phyloP scores from a whole-genome alignment of 23 tunicate species.

The Phallusia fumigata region DNA sequence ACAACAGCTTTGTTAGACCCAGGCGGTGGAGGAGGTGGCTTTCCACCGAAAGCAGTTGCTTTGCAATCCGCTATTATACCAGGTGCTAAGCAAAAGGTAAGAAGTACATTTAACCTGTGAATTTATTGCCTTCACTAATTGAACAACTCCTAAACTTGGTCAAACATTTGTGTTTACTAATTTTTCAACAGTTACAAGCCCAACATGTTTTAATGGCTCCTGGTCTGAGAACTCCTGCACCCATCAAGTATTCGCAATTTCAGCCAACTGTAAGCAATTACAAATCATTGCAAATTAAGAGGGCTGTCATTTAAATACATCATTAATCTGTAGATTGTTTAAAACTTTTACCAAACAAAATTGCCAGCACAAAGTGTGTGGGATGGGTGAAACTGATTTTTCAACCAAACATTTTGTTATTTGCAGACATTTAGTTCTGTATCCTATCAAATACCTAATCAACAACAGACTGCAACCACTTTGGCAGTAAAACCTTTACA shows the following conservation, averaged over 20 bases:
- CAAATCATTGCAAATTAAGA: too few species aligned
- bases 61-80: neutral
- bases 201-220: slow-evolving; percentile 63
- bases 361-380: too few species aligned
- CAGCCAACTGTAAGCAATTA: slow-evolving; percentile 32
- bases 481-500: neutral
- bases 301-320: too few species aligned
- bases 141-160: too few species aligned
- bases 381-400: too few species aligned
- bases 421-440: neutral
- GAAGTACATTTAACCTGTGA: slow-evolving; percentile 1
- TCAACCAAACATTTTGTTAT: too few species aligned
- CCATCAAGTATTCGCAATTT: slow-evolving; percentile 36
- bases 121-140: too few species aligned
- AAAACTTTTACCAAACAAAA: too few species aligned
- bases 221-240: slow-evolving; percentile 37
- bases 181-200: neutral
- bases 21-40: slow-evolving; percentile 31
- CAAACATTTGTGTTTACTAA: too few species aligned
- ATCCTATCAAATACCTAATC: neutral
- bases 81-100: slow-evolving; percentile 9
- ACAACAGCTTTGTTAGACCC: slow-evolving; percentile 42
- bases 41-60: slow-evolving; percentile 23
- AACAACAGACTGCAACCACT: neutral
- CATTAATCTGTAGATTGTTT: too few species aligned